Base-by-base conservation (phyloP, 23 tunicate genomes). In the Trididemnum nubilum region DNA sequence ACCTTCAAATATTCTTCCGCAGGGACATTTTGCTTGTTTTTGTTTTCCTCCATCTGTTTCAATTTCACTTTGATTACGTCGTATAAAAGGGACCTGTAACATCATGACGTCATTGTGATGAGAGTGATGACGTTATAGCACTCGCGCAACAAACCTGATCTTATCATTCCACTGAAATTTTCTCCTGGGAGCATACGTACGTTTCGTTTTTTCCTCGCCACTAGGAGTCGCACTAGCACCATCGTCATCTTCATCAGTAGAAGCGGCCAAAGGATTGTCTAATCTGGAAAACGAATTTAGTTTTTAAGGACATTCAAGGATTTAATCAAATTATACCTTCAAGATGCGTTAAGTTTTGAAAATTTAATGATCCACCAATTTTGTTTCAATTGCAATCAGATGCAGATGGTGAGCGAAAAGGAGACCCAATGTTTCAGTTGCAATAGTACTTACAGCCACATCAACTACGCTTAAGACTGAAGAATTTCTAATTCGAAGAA, bases 1-100 rank as follows among this genome's bases (percentile, higher is more conserved):
- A 93, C 98, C 82, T 93, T 93, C 25, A 93, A 63, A 74, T 87
- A 83, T 57, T 93, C 98, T 28, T 85, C 93, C 26, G 87, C 86
- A 19, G 84, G 33, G 18, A 67, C 78, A 22, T 28, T 72, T 28
- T 63, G 59, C 85, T 82, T 87, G 73, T 58, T 60, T 67, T 84
- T 88, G 26, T 27, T 31, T 36, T 35, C 60, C 65, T 87, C 94
- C 79, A 63, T 78, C 35, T 80, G 86, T 31, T 73, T 65, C 37
- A 93, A 50, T 76, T 93, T 93, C 33, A 87, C 65, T 54, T 73
- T 71, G 12, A 93, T 84, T 1, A 93, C 93, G 34, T 93, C 86
- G 67, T 49, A 88, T 51, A 93, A 78, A 33, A 88, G 58, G 19
- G 77, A 51, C 73, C 98, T 93, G 67, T 24, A 88, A 83, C 67